A percentile compares a stretch with the other conserved stretches of the same genome.
Conservation (phyloP, 1,140 invertebrate species). For the Cydia pomonella region DNA sequence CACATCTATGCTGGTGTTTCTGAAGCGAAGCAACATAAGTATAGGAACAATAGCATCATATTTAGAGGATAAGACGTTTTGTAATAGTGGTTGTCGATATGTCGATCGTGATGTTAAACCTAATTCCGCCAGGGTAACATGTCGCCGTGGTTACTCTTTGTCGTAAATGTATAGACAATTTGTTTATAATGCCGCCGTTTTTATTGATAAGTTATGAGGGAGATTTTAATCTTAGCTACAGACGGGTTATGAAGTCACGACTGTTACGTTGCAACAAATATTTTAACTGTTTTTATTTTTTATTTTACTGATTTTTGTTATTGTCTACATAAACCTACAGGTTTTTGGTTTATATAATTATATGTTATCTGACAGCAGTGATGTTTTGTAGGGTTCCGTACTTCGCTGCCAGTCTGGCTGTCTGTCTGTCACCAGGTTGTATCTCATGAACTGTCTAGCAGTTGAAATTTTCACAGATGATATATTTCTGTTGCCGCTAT, state of each 20-base stretch:
- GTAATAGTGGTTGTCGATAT: slow-evolving; percentile 48
- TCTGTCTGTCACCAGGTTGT: too few species aligned
- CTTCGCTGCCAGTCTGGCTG: too few species aligned
- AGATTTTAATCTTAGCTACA: not conserved
- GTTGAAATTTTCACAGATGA: too few species aligned
- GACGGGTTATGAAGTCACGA: not conserved
- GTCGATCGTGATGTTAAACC: slow-evolving; percentile 76
- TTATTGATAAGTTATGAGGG: not conserved
- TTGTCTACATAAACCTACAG: too few species aligned
- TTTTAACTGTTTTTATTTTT: too few species aligned
- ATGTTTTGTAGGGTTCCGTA: too few species aligned
- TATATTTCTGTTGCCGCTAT: too few species aligned
- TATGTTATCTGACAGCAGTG: too few species aligned
- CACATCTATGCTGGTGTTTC: not conserved
- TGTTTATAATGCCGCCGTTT: slow-evolving; percentile 5
- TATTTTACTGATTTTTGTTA: too few species aligned
- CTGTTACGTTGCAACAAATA: too few species aligned
- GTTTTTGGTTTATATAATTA: too few species aligned
- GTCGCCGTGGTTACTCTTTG: slow-evolving; percentile 61
- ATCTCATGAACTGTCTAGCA: too few species aligned
- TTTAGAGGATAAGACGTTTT: slow-evolving; percentile 7
- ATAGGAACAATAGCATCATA: not conserved
- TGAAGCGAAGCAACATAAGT: not conserved
- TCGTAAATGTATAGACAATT: slow-evolving; percentile 27
- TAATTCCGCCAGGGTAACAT: slow-evolving; percentile 67